These are phyloP conservation scores for Drosophila mimica DNA, from an alignment of 2,888 invertebrate genomes.

Conservation along the genomic window DNA sequence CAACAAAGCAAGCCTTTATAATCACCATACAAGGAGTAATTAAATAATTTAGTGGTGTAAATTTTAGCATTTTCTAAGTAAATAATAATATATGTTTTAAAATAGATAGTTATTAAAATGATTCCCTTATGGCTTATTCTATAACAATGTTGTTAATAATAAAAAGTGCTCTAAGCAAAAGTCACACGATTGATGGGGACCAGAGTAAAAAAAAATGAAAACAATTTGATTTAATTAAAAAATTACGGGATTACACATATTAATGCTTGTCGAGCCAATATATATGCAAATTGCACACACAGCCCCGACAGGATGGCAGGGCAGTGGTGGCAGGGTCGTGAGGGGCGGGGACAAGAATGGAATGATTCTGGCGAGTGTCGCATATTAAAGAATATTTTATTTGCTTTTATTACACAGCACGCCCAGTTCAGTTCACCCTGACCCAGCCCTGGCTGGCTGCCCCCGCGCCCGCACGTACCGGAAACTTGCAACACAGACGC, in stretches of 20 bases:
- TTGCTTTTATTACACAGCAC: slow-evolving; percentile 77
- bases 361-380: slow-evolving; percentile 71
- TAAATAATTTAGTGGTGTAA: neutral
- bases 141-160: slow-evolving; percentile 9
- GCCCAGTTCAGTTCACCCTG: slow-evolving; percentile 54
- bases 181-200: slow-evolving; percentile 14
- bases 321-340: neutral
- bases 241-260: slow-evolving; percentile 82
- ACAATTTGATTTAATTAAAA: slow-evolving; percentile 83
- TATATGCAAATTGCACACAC: slow-evolving; percentile 80
- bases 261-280: slow-evolving; percentile 82
- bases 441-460: slow-evolving; percentile 4
- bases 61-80: neutral
- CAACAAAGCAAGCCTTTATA: neutral
- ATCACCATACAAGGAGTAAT: neutral
- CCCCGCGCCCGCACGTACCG: slow-evolving; percentile 52
- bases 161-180: slow-evolving; percentile 8
- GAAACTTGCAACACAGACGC: slow-evolving; percentile 76
- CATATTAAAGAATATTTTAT: slow-evolving; percentile 81
- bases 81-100: too few relatives aligned
- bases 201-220: slow-evolving; percentile 43
- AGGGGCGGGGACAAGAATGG: neutral
- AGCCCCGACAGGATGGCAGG: slow-evolving; percentile 32
- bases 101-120: neutral
- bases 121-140: neutral